These are phyloP conservation scores for Dromiciops gliroides DNA, from an alignment of 2,113 vertebrate species.

Conservation along the genomic window DNA sequence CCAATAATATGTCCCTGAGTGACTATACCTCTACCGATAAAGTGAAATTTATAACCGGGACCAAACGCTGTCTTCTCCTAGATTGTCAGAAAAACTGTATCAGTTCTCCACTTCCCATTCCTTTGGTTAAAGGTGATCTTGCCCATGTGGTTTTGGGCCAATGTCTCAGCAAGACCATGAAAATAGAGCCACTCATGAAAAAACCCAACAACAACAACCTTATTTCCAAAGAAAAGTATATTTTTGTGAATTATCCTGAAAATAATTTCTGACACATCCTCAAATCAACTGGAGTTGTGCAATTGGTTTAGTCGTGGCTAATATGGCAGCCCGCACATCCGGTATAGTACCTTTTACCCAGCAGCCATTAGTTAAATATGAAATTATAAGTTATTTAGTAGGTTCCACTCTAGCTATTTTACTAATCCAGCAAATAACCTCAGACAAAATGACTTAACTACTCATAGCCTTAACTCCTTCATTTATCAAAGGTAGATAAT, in stretches of 20 bases:
- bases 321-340: background rate
- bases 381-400: background rate
- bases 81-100: background rate
- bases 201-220: constrained; percentile 1
- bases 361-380: background rate
- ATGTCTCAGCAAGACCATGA: background rate
- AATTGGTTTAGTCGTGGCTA: background rate
- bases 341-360: background rate
- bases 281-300: background rate
- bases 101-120: background rate
- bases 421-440: background rate
- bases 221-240: background rate
- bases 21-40: background rate
- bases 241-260: background rate
- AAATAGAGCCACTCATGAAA: constrained; percentile 6
- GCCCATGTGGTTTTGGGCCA: background rate
- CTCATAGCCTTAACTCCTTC: constrained; percentile 2
- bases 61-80: background rate
- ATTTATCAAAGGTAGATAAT: background rate
- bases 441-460: background rate
- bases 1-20: background rate
- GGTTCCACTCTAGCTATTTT: background rate
- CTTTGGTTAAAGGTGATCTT: background rate
- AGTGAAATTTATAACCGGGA: background rate
- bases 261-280: background rate